Conservation (phyloP, 2,797 vertebrate species). For the Melanotaenia nigrans region DNA sequence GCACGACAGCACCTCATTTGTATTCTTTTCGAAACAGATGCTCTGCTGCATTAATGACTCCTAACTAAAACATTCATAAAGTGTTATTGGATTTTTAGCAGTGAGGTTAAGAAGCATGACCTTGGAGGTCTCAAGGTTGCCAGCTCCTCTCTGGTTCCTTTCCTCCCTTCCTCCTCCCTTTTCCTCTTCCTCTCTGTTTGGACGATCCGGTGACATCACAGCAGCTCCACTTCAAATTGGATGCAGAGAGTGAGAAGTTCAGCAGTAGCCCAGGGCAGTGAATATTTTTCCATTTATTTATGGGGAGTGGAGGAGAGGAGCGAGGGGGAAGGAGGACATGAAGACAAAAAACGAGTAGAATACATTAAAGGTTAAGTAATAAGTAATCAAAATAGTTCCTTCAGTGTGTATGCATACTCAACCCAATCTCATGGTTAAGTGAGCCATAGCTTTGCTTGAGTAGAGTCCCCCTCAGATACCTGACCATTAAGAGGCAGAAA, state of each 20-base stretch:
- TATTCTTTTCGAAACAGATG: conserved; percentile 83
- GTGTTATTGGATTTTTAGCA: conserved; percentile 85
- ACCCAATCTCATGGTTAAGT: conserved; percentile 81
- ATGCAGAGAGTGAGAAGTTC: conserved; percentile 89
- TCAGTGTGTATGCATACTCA: conserved; percentile 71
- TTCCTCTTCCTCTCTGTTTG: conserved; percentile 68
- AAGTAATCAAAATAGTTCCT: conserved; percentile 83
- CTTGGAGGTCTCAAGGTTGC: conserved; percentile 78
- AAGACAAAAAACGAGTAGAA: conserved; percentile 75
- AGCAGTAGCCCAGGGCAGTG: conserved; percentile 84
- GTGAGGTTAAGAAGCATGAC: conserved; percentile 81
- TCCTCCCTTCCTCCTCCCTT: conserved; percentile 51
- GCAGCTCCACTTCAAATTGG: conserved; percentile 84
- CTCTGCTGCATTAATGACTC: conserved; percentile 82
- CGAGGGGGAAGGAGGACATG: conserved; percentile 61
- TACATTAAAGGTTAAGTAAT: conserved; percentile 87
- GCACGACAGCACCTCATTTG: conserved; percentile 77
- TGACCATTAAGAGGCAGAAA: conserved; percentile 49
- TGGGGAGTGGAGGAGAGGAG: conserved; percentile 36
- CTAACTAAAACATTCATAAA: conserved; percentile 84
- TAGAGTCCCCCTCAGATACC: conserved; percentile 61
- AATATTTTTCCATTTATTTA: conserved; percentile 90
- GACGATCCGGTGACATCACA: conserved; percentile 83
- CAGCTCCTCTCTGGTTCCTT: conserved; percentile 62
- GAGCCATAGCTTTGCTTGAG: conserved; percentile 62